These are phyloP conservation scores for Oryzias celebensis DNA, from an alignment of 2,113 vertebrate species.

Conservation along the genomic window DNA sequence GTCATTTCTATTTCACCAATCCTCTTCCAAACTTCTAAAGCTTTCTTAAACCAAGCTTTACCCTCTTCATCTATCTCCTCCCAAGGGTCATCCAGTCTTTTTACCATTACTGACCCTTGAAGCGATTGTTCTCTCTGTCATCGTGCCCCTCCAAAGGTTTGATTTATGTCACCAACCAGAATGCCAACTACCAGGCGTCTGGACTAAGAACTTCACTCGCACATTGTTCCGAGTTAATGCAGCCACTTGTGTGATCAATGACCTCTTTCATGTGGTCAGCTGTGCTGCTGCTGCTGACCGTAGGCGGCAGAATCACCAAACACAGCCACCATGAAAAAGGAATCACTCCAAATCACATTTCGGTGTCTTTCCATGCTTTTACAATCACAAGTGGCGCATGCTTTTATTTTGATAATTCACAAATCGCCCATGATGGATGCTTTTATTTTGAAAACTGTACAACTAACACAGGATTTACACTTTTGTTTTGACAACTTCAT, in stretches of 20 bases:
- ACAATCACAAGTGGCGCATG: not conserved
- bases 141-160: constrained; percentile 33
- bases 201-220: constrained; percentile 59
- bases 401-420: too few relatives aligned
- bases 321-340: constrained; percentile 14
- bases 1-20: not conserved
- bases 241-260: constrained; percentile 67
- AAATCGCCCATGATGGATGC: too few relatives aligned
- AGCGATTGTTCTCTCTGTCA: constrained; percentile 61
- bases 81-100: constrained; percentile 48
- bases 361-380: not conserved
- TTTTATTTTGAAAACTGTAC: too few relatives aligned
- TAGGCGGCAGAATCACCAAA: constrained; percentile 28
- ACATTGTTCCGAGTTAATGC: constrained; percentile 72
- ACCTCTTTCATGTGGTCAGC: constrained; percentile 43
- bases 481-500: too few relatives aligned
- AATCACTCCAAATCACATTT: not conserved
- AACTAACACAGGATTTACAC: too few relatives aligned
- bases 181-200: constrained; percentile 16
- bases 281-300: constrained; percentile 20
- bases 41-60: constrained; percentile 3
- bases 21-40: not conserved
- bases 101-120: constrained; percentile 37
- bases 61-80: constrained; percentile 17
- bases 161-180: constrained; percentile 59